Conservation (phyloP, 1,140 invertebrate genomes). For the Drosophila asahinai region DNA sequence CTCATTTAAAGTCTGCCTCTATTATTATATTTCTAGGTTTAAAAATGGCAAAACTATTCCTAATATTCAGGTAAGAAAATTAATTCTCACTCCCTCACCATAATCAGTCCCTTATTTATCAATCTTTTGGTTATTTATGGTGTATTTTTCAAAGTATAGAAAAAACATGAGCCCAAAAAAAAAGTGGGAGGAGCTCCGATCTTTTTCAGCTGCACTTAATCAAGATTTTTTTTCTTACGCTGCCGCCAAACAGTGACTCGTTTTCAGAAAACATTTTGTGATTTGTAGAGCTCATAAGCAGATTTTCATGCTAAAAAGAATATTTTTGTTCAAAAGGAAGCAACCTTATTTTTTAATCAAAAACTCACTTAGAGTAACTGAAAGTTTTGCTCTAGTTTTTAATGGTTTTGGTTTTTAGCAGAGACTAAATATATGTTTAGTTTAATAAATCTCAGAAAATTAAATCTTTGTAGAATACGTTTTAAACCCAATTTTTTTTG, state of each 20-base stretch:
- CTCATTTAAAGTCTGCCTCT: not conserved
- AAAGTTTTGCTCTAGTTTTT: not conserved
- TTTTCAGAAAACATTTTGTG: slow-evolving; percentile 27
- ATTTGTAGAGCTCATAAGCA: slow-evolving; percentile 22
- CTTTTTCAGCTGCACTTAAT: slow-evolving; percentile 42
- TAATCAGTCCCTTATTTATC: not conserved
- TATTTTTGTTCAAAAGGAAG: slow-evolving; percentile 11
- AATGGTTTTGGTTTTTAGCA: not conserved
- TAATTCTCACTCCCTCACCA: too few relatives aligned
- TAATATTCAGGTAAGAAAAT: slow-evolving; percentile 42
- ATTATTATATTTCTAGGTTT: slow-evolving; percentile 9
- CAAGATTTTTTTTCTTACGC: slow-evolving; percentile 37
- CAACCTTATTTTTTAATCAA: not conserved
- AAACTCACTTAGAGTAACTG: not conserved
- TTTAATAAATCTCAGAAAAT: too few relatives aligned
- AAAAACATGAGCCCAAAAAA: slow-evolving; percentile 2
- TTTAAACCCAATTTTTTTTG: too few relatives aligned
- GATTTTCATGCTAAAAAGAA: slow-evolving; percentile 9
- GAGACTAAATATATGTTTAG: too few relatives aligned
- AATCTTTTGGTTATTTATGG: not conserved
- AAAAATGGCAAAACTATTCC: slow-evolving; percentile 19
- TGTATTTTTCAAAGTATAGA: not conserved
- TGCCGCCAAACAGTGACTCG: slow-evolving; percentile 34
- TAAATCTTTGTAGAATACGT: too few relatives aligned
- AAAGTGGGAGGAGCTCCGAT: slow-evolving; percentile 18